Evolutionary conservation across 64 coral and sea anemone species (phyloP), one percentile per base, ranked within the genome.

Genomic region (Stichodactyla mertensii): DNA sequence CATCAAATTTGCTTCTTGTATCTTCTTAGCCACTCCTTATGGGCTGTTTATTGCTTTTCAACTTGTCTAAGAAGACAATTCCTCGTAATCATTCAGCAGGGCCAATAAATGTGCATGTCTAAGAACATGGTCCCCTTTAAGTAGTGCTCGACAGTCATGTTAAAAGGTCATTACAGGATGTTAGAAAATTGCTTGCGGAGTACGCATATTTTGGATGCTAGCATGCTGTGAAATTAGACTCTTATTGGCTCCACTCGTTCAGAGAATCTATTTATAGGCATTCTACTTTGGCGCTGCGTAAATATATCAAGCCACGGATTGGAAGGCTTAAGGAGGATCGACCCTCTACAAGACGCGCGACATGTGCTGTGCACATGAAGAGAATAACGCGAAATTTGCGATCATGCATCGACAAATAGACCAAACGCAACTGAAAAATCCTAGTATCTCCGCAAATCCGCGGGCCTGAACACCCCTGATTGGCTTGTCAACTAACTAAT

Each of bases 41-140:
- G 62, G 62, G 12, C 62, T 66, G 62, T 66, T 66, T 66, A 66
- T 66, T 66, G 62, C 20, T 66, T 66, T 66, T 66, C 62, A 66
- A n/a, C 22, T 66, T 66, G 62, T 66, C 62, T 66, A 66, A 66
- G 62, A n/a, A 66, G 62, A 66, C 23, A 66, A 66, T 66, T 66
- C 62, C 62, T 66, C 20, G 62, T 22, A 66, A 66, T 66, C 62
- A 66, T 9, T 13, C 9, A n/a, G 8, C 62, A 6, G 62, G 22
- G 6, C 62, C 62, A 66, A 66, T 66, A 66, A 66, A n/a, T 9
- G 62, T 66, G 6, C 12, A 1, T 10, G 62, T 66, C 62, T 66
- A 66, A 66, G 62, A n/a, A 66, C 62, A 66, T 22, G 7, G 62
- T 66, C 19, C 22, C 19, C 62, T n/a, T n/a, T 7, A 9, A 22